phyloP scores from a whole-genome alignment of 1,140 invertebrate species.

The Pseudachorutes palmiensis region DNA sequence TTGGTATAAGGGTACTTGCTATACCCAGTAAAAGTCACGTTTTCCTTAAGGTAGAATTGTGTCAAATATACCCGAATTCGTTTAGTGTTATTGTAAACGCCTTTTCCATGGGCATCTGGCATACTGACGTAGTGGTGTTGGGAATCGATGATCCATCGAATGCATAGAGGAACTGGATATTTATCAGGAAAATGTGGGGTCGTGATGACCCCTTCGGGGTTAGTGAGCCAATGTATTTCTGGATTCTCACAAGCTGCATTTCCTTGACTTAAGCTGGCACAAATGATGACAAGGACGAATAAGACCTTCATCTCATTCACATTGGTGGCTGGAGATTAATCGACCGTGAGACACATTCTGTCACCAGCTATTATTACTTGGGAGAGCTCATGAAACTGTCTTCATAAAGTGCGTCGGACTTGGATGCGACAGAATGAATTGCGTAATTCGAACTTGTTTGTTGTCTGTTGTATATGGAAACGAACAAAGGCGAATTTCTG shows the following conservation, averaged over 20 bases:
- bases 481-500: too few relatives aligned
- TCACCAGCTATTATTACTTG: too few relatives aligned
- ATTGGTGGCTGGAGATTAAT: too few relatives aligned
- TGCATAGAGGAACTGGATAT: slow-evolving; percentile 69
- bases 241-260: neutral
- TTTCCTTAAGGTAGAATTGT: slow-evolving; percentile 63
- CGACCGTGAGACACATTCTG: too few relatives aligned
- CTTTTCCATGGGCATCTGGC: neutral
- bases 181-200: slow-evolving; percentile 72
- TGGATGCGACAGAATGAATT: too few relatives aligned
- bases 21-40: slow-evolving; percentile 71
- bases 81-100: neutral
- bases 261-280: neutral
- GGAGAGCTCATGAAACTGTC: too few relatives aligned
- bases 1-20: slow-evolving; percentile 42
- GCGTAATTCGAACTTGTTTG: too few relatives aligned
- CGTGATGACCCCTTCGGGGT: slow-evolving; percentile 54
- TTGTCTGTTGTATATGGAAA: too few relatives aligned
- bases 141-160: slow-evolving; percentile 77
- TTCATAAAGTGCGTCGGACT: too few relatives aligned
- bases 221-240: neutral
- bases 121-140: slow-evolving; percentile 41
- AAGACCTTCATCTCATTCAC: neutral
- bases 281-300: neutral
- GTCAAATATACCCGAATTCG: slow-evolving; percentile 73